Conservation (phyloP, 2,797 vertebrate genomes). For the Spondyliosoma cantharus region DNA sequence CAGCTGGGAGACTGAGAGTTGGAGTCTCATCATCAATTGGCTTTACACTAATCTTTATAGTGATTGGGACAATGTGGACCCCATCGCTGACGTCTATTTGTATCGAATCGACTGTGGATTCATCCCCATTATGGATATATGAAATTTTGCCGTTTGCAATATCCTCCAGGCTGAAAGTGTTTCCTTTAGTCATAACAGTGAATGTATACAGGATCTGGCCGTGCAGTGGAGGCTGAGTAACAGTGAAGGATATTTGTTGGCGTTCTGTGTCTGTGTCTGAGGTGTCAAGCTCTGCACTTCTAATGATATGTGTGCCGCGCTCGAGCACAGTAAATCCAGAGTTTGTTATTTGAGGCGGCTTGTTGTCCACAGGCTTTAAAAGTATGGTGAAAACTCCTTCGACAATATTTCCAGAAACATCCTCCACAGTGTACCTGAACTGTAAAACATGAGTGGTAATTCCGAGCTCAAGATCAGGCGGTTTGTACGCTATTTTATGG, state of each 20-base stretch:
- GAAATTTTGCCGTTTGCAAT: conserved; percentile 87
- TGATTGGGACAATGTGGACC: conserved; percentile 92
- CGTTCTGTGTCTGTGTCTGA: conserved; percentile 91
- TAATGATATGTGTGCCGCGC: conserved; percentile 87
- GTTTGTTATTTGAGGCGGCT: conserved; percentile 94
- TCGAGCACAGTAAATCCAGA: conserved; percentile 91
- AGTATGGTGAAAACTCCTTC: conserved; percentile 90
- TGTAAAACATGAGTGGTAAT: conserved; percentile 93
- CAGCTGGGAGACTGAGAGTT: conserved; percentile 85
- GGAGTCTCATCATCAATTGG: conserved; percentile 89
- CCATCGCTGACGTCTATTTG: conserved; percentile 93
- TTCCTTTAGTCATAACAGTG: conserved; percentile 85
- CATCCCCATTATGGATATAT: conserved; percentile 90
- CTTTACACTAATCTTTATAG: conserved; percentile 88
- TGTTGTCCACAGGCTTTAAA: conserved; percentile 95
- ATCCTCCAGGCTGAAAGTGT: conserved; percentile 88
- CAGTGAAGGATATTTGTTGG: conserved; percentile 88
- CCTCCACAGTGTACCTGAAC: conserved; percentile 92
- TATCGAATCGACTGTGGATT: conserved; percentile 86
- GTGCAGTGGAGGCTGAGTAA: conserved; percentile 89
- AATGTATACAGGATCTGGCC: conserved; percentile 87
- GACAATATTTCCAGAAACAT: conserved; percentile 88
- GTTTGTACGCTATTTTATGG: conserved; percentile 94
- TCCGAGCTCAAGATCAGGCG: conserved; percentile 93
- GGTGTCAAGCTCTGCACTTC: conserved; percentile 88